Evolutionary conservation across 2,888 invertebrate species (phyloP), one percentile per base, ranked within the genome.

Genomic region (Polietes domitor): DNA sequence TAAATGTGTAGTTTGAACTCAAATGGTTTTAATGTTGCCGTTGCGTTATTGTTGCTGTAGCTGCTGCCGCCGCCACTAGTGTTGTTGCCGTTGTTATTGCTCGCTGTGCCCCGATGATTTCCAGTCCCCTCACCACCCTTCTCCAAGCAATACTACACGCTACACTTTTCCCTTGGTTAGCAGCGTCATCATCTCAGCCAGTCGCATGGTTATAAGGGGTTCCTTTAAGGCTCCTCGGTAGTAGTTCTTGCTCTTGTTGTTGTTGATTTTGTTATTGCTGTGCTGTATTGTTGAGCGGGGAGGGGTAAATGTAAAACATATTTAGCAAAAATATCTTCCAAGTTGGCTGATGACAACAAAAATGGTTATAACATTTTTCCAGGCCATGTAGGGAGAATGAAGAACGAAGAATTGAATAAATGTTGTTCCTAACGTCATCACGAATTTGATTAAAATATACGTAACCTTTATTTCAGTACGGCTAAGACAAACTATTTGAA

Each of bases 1-100:
- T 84, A 82, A 75, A 76, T 78, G 77, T 78, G 43, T 81, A 82
- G 78, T 84, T 84, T 84, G 81, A 81, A 81, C 81, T 81, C 81
- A 76, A 79, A 82, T 82, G 76, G 79, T 82, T 79, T 75, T 70
- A 55, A 68, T 81, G 72, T 32, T 77, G 63, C 21, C 63, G 77
- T 77, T 82, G 80, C 79, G 32, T 32, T 32, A 5, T 32, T 81
- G 72, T 32, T 77, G 63, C 17, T 82, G 85, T 61, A 58, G 80
- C 53, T 78, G 76, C 55, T 73, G 65, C 26, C 76, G 71, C 76
- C 87, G 85, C 81, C 83, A 73, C 77, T 85, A 76, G 78, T 83
- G 80, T 63, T 84, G 53, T 68, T 71, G 55, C 71, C 79, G 37
- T 37, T 37, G 37, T 37, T 37, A 12, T 37, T 37, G 37, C 26